Evolutionary conservation across 2,113 vertebrate species (phyloP).

Genomic region (Chaenogobius annularis): DNA sequence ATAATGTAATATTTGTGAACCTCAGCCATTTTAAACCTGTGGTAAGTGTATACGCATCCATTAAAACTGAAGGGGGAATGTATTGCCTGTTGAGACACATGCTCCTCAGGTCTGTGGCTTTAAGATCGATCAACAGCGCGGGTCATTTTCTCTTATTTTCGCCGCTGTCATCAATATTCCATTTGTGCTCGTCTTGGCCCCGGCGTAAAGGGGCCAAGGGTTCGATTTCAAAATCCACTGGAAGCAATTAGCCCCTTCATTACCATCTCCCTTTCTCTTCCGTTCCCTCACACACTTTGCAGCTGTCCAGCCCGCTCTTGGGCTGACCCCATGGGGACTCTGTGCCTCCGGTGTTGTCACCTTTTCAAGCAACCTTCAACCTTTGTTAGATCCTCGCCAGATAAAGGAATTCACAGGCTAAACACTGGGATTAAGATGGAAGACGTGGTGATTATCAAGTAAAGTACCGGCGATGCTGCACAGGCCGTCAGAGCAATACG

Average conservation of each 20-base stretch:
- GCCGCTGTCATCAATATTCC: constrained; percentile 72
- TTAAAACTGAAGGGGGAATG: constrained; percentile 54
- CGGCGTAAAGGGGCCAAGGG: constrained; percentile 35
- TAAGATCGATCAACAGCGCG: constrained; percentile 63
- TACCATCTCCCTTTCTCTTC: constrained; percentile 63
- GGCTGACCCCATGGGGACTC: constrained; percentile 36
- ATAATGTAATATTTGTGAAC: constrained; percentile 62
- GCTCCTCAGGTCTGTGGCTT: constrained; percentile 68
- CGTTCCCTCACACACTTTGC: constrained; percentile 13
- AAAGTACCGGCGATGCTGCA: constrained; percentile 20
- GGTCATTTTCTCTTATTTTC: constrained; percentile 72
- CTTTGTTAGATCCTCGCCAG: constrained; percentile 10
- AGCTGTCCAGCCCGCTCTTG: neutral
- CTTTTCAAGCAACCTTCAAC: constrained; percentile 35
- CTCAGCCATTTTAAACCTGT: constrained; percentile 65
- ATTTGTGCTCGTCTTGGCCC: constrained; percentile 48
- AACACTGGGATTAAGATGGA: constrained; percentile 25
- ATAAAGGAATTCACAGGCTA: constrained; percentile 14
- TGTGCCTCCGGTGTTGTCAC: constrained; percentile 13
- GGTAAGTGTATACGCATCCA: constrained; percentile 70
- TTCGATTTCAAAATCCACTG: constrained; percentile 80
- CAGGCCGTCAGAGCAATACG: constrained; percentile 11
- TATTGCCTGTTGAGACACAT: constrained; percentile 70
- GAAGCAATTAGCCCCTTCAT: constrained; percentile 78
- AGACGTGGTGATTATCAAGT: constrained; percentile 15